Base-by-base conservation (phyloP, 2,888 invertebrate genomes). In the Drosophila rellima region DNA sequence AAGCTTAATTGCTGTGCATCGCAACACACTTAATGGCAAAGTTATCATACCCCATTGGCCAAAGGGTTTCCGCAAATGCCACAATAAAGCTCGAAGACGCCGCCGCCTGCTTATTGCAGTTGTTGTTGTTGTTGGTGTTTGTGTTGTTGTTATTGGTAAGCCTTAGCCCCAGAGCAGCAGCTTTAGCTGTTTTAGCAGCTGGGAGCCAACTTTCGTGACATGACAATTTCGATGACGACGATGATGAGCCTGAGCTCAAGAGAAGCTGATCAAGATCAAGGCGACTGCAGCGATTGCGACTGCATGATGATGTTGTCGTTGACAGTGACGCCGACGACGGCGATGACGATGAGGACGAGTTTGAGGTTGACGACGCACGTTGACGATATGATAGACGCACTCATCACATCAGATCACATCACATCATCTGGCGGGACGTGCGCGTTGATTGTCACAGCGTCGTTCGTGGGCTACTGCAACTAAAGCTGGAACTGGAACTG, bases 331-430 rank as follows among this genome's bases (percentile, higher is more conserved):
- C 87, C 73, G 79, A 63, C 65, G 64, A 71, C n/a, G 71, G 63
- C 39, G 77, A 39, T 23, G 50, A 45, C 6, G 67, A 31, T 31
- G 48, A 74, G 45, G 52, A 54, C 31, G 63, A 57, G 17, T 56
- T 59, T 45, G 70, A 40, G 13, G 56, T 64, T 31, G 57, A 61
- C 44, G 64, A 74, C 70, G 78, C 83, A 83, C 80, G 75, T 85
- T 84, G 88, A 85, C 83, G 83, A 86, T 86, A 85, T 85, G 84
- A 85, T 85, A 88, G 88, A 85, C 84, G 84, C 87, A 85, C 84
- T 85, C 84, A 85, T 85, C 84, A 85, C 84, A 85, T 85, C 84
- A 85, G 87, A 83, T 83, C 82, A 83, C 82, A 82, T 82, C 82
- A 87, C 82, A 88, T 83, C 88, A 87, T 80, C 70, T 65, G 75